phyloP scores from a whole-genome alignment of 2,797 vertebrate genomes.

The Neosilurus mollespiculum region DNA sequence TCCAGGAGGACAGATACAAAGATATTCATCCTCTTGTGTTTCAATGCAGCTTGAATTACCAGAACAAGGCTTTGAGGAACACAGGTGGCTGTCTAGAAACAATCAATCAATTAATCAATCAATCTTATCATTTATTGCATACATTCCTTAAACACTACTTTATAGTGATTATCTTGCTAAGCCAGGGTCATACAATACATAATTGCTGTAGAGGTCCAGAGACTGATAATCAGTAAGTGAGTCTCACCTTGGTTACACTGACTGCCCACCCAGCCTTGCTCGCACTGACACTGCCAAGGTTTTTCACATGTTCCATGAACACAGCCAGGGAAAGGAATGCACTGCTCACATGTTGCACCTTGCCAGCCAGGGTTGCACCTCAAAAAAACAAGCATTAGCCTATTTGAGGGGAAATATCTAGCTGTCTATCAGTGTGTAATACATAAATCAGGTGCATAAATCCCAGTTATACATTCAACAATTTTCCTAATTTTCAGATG shows the following conservation, averaged over 20 bases:
- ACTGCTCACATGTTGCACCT: constrained; percentile 83
- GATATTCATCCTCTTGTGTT: constrained; percentile 78
- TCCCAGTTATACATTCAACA: not conserved
- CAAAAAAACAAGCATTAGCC: constrained; percentile 16
- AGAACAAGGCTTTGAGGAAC: constrained; percentile 80
- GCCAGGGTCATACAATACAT: not conserved
- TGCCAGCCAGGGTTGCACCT: constrained; percentile 93
- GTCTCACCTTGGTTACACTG: constrained; percentile 86
- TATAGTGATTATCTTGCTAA: not conserved
- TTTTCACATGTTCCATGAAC: constrained; percentile 82
- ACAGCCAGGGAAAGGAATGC: constrained; percentile 84
- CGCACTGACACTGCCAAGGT: constrained; percentile 89
- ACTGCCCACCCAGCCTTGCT: constrained; percentile 88
- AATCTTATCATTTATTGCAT: not conserved
- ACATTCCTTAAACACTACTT: not conserved
- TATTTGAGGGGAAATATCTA: not conserved
- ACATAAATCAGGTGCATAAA: not conserved
- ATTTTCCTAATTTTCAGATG: not conserved
- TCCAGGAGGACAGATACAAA: constrained; percentile 82
- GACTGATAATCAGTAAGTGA: not conserved
- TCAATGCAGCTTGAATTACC: constrained; percentile 87
- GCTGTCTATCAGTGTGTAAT: not conserved
- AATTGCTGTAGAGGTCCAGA: not conserved
- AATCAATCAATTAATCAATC: not conserved
- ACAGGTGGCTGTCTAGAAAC: constrained; percentile 79